Evolutionary conservation across 2,113 vertebrate species (phyloP).

Genomic region (Alexandromys fortis): DNA sequence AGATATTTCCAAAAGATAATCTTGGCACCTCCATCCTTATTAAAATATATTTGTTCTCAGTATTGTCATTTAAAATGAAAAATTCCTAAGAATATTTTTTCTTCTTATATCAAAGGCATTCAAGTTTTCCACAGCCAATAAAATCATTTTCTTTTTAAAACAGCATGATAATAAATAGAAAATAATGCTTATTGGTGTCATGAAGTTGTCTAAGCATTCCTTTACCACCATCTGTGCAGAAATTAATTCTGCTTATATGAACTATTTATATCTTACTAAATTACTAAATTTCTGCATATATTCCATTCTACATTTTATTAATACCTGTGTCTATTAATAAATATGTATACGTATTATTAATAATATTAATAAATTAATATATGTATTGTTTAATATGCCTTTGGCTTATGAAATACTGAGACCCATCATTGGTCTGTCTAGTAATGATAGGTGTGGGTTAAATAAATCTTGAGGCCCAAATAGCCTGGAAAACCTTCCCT

Average conservation of each 20-base stretch:
- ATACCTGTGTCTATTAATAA: neutral
- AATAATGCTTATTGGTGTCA: neutral
- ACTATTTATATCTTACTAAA: neutral
- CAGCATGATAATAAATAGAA: neutral
- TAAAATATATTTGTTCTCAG: constrained; percentile 5
- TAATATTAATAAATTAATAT: neutral
- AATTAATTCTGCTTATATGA: neutral
- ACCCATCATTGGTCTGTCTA: neutral
- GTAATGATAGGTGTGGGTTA: neutral
- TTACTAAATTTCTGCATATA: neutral
- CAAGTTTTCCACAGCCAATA: neutral
- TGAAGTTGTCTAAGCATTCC: neutral
- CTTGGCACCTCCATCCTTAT: neutral
- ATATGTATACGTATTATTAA: too few species aligned
- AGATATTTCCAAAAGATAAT: neutral
- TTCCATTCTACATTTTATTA: neutral
- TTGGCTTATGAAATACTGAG: neutral
- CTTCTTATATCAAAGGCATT: neutral
- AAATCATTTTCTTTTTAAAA: constrained; percentile 37
- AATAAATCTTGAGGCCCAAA: constrained; percentile 3
- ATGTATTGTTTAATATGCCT: neutral
- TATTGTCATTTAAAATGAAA: neutral
- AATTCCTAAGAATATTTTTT: neutral
- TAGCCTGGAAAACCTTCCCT: neutral
- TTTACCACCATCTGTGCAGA: neutral